A percentile compares a stretch with the other conserved stretches of the same genome.
Evolutionary conservation across 2,113 vertebrate genomes (phyloP).

Genomic region (Neotoma lepida): DNA sequence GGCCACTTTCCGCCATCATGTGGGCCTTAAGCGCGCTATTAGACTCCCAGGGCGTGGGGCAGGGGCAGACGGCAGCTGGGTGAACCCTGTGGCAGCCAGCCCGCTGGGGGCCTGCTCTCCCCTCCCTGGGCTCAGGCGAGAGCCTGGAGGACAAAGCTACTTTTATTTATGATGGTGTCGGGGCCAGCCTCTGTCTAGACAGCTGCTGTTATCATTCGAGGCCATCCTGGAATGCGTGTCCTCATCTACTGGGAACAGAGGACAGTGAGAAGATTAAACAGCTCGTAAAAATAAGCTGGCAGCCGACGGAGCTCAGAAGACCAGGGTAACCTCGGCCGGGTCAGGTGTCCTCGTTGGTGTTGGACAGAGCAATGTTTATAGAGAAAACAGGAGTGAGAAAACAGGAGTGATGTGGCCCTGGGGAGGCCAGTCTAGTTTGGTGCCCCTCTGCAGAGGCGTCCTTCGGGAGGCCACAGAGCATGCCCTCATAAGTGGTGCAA

Average conservation of each 20-base stretch:
- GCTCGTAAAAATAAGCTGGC: slow-evolving; percentile 81
- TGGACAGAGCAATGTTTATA: slow-evolving; percentile 71
- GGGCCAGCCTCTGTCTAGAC: slow-evolving; percentile 86
- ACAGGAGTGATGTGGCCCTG: slow-evolving; percentile 54
- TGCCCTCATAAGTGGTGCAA: accelerated
- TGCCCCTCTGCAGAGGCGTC: not conserved
- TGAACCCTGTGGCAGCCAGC: not conserved
- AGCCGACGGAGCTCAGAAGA: not conserved
- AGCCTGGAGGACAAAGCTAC: slow-evolving; percentile 66
- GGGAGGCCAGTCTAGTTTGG: slow-evolving; percentile 16
- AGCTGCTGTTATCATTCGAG: slow-evolving; percentile 82
- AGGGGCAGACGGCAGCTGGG: not conserved
- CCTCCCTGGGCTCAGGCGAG: slow-evolving; percentile 23
- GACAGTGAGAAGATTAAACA: slow-evolving; percentile 80
- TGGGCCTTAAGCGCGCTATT: not conserved
- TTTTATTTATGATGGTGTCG: slow-evolving; percentile 84
- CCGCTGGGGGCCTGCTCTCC: not conserved
- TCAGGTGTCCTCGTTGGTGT: slow-evolving; percentile 64
- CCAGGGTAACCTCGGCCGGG: slow-evolving; percentile 75
- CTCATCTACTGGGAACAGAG: slow-evolving; percentile 78
- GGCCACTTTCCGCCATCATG: not conserved
- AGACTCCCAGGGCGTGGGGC: not conserved
- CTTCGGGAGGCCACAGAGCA: not conserved
- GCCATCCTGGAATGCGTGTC: slow-evolving; percentile 80
- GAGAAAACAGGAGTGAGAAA: slow-evolving; percentile 75